Conservation (phyloP, 2,888 invertebrate genomes). For the Conomelus anceps region DNA sequence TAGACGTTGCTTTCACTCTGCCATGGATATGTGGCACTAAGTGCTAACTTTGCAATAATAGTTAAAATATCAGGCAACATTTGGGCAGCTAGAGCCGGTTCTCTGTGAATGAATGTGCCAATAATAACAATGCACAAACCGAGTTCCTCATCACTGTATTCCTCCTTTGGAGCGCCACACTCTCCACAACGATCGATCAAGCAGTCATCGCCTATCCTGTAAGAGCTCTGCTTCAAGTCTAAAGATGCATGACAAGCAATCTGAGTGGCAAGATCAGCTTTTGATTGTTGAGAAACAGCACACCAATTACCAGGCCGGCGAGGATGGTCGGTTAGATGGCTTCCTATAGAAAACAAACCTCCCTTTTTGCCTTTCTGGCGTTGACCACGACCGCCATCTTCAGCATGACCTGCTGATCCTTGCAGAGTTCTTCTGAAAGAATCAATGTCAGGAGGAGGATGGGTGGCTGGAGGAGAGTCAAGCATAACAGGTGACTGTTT, state of each 20-base stretch:
- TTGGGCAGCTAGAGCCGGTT: conserved; percentile 90
- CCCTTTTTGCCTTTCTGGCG: conserved; percentile 22
- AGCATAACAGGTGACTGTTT: conserved; percentile 58
- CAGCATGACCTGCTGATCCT: not conserved
- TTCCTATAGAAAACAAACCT: conserved; percentile 27
- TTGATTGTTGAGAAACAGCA: conserved; percentile 37
- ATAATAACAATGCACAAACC: conserved; percentile 88
- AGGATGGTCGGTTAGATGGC: conserved; percentile 27
- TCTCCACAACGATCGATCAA: conserved; percentile 72
- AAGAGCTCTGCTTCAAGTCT: conserved; percentile 54
- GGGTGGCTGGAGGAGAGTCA: conserved; percentile 53
- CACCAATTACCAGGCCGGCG: conserved; percentile 25
- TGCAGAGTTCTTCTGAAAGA: not conserved
- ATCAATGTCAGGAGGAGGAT: conserved; percentile 28
- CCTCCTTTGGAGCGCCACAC: conserved; percentile 81
- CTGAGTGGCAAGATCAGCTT: conserved; percentile 41
- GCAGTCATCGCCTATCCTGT: conserved; percentile 63
- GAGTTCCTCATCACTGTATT: conserved; percentile 95
- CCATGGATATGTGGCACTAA: conserved; percentile 78
- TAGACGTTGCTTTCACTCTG: conserved; percentile 81
- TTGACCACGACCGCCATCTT: conserved; percentile 1
- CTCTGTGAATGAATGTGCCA: conserved; percentile 93
- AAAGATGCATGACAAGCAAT: conserved; percentile 49
- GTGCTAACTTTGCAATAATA: conserved; percentile 78
- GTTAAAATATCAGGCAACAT: conserved; percentile 85